These are phyloP conservation scores for Cydia splendana DNA, from an alignment of 1,140 invertebrate species.

Conservation along the genomic window DNA sequence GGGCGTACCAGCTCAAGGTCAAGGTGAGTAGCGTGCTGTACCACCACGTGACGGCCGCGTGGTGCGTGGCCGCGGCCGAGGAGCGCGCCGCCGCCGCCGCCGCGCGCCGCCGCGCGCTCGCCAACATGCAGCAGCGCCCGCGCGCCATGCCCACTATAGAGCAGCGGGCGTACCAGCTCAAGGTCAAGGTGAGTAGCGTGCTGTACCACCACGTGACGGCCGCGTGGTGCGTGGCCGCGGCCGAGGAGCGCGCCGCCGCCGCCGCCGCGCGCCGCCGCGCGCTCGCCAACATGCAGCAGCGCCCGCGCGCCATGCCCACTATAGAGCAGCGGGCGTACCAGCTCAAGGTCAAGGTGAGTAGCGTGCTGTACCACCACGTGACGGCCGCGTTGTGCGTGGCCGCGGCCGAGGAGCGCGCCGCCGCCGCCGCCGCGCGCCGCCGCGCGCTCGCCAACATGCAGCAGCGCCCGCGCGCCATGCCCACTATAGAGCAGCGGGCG, in stretches of 20 bases:
- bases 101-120: slow-evolving; percentile 55
- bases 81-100: too few species aligned
- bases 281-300: too few species aligned
- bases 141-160: slow-evolving; percentile 62
- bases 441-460: slow-evolving; percentile 71
- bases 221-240: too few species aligned
- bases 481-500: slow-evolving; percentile 86
- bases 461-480: slow-evolving; percentile 79
- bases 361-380: slow-evolving; percentile 90
- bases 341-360: too few species aligned
- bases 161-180: too few species aligned
- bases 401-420: slow-evolving; percentile 79
- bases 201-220: too few species aligned
- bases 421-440: slow-evolving; percentile 81
- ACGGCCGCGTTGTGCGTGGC: slow-evolving; percentile 91
- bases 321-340: too few species aligned
- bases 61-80: slow-evolving; percentile 83
- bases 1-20: slow-evolving; percentile 87
- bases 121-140: slow-evolving; percentile 64
- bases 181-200: too few species aligned
- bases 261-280: too few species aligned
- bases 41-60: slow-evolving; percentile 91
- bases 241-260: too few species aligned
- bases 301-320: too few species aligned
- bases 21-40: slow-evolving; percentile 87